Evolutionary conservation across 2,888 invertebrate genomes (phyloP), one percentile per base, ranked within the genome.

Genomic region (Brachynemurus nebulosus): DNA sequence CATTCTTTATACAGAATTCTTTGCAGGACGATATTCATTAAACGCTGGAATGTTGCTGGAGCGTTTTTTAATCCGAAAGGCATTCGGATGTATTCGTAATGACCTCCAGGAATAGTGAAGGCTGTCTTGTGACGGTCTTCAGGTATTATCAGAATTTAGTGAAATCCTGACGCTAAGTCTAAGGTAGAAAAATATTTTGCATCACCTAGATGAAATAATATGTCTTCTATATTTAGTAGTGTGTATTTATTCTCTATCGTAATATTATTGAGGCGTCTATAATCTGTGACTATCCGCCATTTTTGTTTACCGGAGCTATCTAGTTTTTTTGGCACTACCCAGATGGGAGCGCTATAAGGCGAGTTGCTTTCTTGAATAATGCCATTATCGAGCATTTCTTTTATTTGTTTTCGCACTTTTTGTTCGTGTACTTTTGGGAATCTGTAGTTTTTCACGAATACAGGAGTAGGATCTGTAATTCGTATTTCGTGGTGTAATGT

Each of bases 121-220:
- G 57, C 56, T 1, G 59, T 60, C 49, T 59, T 60, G 42, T 44
- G 35, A 12, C 51, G 49, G 17, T 55, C 52, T 8, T 51, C 46
- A 25, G 44, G 33, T 8, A 50, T 40, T 30, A 60, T 44, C 11
- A 53, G 53, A 2, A 61, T 57, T 44, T 62, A 59, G 39, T 56
- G 54, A 41, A 57, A 61, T 1, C 58, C 59, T 25, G 49, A 51
- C 1, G 57, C 55, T 5, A 59, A 42, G 43, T 61, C 58, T 4
- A 60, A 38, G 0, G 52, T 55, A 1, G 54, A 51, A 44, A 60
- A 60, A 39, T 55, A 59, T 19, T 53, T 41, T 34, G 52, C 52
- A 42, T 50, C 48, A 1, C 58, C 58, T 21, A 59, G 37, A 44
- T 57, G 53, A 35, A 59, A 56, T 18, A 60, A 44, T 4, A 59